Base-by-base conservation (phyloP, 2,113 vertebrate genomes). In the Oreochromis aureus region DNA sequence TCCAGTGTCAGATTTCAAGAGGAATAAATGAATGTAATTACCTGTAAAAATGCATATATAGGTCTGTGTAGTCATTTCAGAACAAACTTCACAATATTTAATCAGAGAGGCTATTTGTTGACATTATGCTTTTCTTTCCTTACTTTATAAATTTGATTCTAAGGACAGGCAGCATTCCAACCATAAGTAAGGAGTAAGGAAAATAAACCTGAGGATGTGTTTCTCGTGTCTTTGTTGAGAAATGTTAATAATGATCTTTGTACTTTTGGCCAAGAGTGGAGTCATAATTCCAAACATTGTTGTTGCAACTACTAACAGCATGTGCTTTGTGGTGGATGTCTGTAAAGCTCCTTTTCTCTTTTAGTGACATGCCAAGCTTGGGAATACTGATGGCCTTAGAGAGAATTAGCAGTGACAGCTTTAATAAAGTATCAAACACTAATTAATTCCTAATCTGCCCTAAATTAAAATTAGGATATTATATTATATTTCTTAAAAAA, bases 181-280 rank as follows among this genome's bases (percentile, higher is more conserved):
- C 0, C 16, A 32, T 12, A 3, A 16, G 66, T 36, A n/a, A 27
- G 2, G 1, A 78, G 24, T 18, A 32, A 3, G 24, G 44, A 30
- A 76, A 78, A 78, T 51, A 18, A 32, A 76, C 24, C 71, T 11
- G 15, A 51, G 24, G 71, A 76, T 76, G 24, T 76, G 16, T 32
- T 76, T 24, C 16, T 51, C 3, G 46, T 19, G 24, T 48, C 61
- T 66, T 66, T 66, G 61, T 66, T 66, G 34, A 39, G 6, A 48
- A 51, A 19, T 32, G 69, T 30, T 48, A 9, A 30, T 51, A 19
- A 27, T 27, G 22, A 46, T 30, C 22, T 6, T 46, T 46, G 22
- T 73, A 73, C 41, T 73, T 73, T 30, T 27, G 41, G 69, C 22
- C 41, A 18, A 27, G 41, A 19, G 44, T 18, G 24, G 8, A 48